Conservation (phyloP, 2,113 vertebrate genomes). For the Ahaetulla prasina region DNA sequence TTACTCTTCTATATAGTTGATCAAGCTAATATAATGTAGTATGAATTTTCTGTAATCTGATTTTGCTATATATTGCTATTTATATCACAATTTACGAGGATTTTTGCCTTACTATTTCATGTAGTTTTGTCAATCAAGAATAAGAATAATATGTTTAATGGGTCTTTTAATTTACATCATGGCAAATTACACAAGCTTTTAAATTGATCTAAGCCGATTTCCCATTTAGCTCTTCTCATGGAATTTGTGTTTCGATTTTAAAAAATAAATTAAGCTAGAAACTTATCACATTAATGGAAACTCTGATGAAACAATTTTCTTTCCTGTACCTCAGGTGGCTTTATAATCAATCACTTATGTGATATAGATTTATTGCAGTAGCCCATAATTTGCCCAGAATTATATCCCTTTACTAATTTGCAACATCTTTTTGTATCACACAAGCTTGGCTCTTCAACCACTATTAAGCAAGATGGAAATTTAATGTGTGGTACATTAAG, state of each 20-base stretch:
- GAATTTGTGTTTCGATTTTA: constrained; percentile 10
- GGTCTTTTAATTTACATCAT: not conserved
- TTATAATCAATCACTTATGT: constrained; percentile 24
- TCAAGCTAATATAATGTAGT: not conserved
- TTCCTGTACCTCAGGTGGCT: not conserved
- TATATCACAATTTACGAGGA: not conserved
- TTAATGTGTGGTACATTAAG: constrained; percentile 8
- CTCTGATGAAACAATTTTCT: constrained; percentile 18
- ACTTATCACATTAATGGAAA: constrained; percentile 4
- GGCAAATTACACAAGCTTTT: not conserved
- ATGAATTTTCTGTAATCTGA: not conserved
- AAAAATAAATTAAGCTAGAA: not conserved
- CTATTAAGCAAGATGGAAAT: constrained; percentile 4
- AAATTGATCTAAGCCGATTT: constrained; percentile 8
- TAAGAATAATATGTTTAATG: not conserved
- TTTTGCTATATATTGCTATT: not conserved
- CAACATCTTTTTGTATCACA: constrained; percentile 11
- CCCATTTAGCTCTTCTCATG: constrained; percentile 6
- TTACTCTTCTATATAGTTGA: not conserved
- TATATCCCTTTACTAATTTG: constrained; percentile 12
- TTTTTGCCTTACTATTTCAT: not conserved
- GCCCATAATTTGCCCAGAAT: constrained; percentile 10
- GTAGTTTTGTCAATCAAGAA: constrained; percentile 1
- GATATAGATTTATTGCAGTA: constrained; percentile 18
- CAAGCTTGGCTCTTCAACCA: not conserved